phyloP scores from a whole-genome alignment of 2,113 vertebrate genomes.

The Lanius collurio region DNA sequence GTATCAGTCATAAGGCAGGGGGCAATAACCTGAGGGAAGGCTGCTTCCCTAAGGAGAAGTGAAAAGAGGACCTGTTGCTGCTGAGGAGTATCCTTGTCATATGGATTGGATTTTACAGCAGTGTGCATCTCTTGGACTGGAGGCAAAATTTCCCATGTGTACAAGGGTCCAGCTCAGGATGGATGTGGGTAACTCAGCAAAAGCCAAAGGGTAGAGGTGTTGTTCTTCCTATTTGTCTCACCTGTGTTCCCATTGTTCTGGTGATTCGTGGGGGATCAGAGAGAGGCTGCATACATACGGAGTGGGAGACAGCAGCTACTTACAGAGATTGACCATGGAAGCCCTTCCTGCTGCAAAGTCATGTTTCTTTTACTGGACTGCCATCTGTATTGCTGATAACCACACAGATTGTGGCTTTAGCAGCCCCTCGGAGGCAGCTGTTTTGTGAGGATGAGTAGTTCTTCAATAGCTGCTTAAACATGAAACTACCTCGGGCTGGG shows the following conservation, averaged over 20 bases:
- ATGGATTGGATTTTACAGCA: neutral
- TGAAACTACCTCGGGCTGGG: neutral
- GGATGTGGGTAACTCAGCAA: neutral
- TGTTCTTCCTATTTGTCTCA: neutral
- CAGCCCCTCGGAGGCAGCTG: neutral
- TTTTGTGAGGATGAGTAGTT: neutral
- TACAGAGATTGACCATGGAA: neutral
- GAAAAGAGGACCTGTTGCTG: neutral
- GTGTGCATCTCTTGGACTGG: neutral
- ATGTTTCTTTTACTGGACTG: neutral
- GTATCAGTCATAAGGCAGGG: neutral
- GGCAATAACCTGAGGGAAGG: neutral
- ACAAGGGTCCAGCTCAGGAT: neutral
- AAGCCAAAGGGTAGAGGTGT: neutral
- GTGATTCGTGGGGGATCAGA: neutral
- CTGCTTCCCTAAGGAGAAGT: rapidly evolving
- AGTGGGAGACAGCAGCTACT: neutral
- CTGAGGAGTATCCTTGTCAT: neutral
- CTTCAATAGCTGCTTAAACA: neutral
- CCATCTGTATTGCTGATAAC: neutral
- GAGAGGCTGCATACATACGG: neutral
- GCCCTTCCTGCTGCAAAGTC: neutral
- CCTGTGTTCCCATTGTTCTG: neutral
- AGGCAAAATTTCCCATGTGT: rapidly evolving
- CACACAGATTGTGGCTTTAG: neutral